Conservation (phyloP, 2,888 invertebrate species). For the Euplexia lucipara region DNA sequence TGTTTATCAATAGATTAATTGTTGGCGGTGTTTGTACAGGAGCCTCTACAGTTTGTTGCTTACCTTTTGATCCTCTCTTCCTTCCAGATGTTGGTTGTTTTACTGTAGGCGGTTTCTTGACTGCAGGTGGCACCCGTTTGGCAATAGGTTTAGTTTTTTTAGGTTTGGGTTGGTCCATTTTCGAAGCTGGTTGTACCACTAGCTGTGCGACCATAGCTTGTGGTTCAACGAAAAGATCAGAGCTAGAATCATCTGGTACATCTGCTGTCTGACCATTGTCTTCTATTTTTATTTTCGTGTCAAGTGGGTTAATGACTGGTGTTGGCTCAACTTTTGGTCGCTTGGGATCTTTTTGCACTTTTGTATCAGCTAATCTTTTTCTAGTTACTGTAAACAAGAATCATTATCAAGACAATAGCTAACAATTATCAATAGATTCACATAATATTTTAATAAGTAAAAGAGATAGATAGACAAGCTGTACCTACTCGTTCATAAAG, state of each 20-base stretch:
- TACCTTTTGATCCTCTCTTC: conserved; percentile 44
- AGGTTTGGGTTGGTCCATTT: too few species aligned
- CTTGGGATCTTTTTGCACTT: conserved; percentile 37
- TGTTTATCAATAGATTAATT: conserved; percentile 16
- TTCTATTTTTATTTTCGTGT: conserved; percentile 30
- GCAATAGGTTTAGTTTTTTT: conserved; percentile 1
- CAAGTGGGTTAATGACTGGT: not conserved
- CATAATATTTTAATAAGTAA: too few species aligned
- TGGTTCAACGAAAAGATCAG: not conserved
- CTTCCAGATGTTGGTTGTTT: conserved; percentile 3
- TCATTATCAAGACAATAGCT: too few species aligned
- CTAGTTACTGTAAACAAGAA: conserved; percentile 56
- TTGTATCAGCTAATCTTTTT: conserved; percentile 63
- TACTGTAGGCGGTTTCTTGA: not conserved
- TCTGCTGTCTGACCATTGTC: not conserved
- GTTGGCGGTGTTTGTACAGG: conserved; percentile 14
- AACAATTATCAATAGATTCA: too few species aligned
- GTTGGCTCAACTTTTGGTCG: conserved; percentile 11
- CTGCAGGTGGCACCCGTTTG: conserved; percentile 5
- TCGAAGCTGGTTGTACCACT: not conserved
- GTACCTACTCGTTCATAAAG: too few species aligned
- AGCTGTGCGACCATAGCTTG: not conserved
- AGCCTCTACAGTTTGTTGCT: conserved; percentile 32
- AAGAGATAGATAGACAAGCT: too few species aligned
- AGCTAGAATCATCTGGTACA: not conserved